These are phyloP conservation scores for Rutilus rutilus DNA, from an alignment of 2,113 vertebrate species.

Conservation along the genomic window DNA sequence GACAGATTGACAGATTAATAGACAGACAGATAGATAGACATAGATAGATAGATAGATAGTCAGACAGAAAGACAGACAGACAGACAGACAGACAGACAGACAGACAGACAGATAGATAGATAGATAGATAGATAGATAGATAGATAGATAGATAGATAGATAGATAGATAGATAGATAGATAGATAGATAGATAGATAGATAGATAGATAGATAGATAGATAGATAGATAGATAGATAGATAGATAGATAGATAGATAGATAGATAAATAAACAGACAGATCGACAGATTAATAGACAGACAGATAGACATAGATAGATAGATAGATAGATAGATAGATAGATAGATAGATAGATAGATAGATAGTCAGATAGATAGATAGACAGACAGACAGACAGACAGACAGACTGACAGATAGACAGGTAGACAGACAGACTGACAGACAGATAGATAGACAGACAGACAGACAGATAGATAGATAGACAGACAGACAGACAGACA, in stretches of 20 bases:
- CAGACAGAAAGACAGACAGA: not conserved
- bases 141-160: not conserved
- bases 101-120: not conserved
- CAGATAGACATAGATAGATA: not conserved
- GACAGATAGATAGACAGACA: no score
- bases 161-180: not conserved
- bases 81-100: not conserved
- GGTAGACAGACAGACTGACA: not conserved
- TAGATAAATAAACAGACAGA: no score
- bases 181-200: accelerated
- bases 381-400: not conserved
- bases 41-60: no score
- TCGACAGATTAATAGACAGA: no score
- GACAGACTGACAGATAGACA: not conserved
- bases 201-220: not conserved
- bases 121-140: not conserved
- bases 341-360: not conserved
- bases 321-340: not conserved
- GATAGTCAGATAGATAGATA: not conserved
- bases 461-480: no score
- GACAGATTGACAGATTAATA: no score
- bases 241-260: not conserved
- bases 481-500: no score
- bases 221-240: not conserved
- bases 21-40: no score